Conservation (phyloP, 1,140 invertebrate species). For the Agrilus planipennis region DNA sequence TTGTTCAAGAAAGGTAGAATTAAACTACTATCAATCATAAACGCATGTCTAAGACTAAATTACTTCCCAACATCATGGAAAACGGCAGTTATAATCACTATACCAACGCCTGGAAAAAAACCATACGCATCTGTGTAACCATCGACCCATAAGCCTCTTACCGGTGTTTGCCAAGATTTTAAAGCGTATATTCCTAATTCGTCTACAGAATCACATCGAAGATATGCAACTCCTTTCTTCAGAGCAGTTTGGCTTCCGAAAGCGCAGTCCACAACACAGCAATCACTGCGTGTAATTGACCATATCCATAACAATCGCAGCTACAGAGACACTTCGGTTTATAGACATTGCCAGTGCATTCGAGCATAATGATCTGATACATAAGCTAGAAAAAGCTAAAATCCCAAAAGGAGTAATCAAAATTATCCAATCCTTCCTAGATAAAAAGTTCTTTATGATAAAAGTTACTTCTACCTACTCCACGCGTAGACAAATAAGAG, state of each 20-base stretch:
- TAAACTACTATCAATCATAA: conserved; percentile 14
- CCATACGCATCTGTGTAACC: conserved; percentile 5
- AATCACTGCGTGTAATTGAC: conserved; percentile 11
- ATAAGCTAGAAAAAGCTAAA: neutral
- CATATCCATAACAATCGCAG: too few species aligned
- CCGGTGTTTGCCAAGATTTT: conserved; percentile 15
- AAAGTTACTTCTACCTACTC: neutral
- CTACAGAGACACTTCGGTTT: too few species aligned
- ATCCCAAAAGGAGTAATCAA: neutral
- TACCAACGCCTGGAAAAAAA: conserved; percentile 30
- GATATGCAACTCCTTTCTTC: conserved; percentile 15
- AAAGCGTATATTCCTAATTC: conserved; percentile 15
- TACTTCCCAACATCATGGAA: conserved; percentile 32
- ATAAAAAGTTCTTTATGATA: neutral
- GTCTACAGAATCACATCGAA: conserved; percentile 11
- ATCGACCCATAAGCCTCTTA: conserved; percentile 21
- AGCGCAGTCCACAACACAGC: conserved; percentile 13
- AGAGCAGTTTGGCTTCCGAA: conserved; percentile 20
- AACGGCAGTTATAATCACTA: conserved; percentile 27
- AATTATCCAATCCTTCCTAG: neutral
- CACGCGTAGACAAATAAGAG: neutral
- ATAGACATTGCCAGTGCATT: too few species aligned
- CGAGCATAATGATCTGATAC: too few species aligned
- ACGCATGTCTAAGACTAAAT: conserved; percentile 17
- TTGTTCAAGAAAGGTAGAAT: conserved; percentile 6